Percentiles rank a stretch among this genome's conserved stretches.
Conservation (phyloP, 2,888 invertebrate species). For the Platycheirus rosarum region DNA sequence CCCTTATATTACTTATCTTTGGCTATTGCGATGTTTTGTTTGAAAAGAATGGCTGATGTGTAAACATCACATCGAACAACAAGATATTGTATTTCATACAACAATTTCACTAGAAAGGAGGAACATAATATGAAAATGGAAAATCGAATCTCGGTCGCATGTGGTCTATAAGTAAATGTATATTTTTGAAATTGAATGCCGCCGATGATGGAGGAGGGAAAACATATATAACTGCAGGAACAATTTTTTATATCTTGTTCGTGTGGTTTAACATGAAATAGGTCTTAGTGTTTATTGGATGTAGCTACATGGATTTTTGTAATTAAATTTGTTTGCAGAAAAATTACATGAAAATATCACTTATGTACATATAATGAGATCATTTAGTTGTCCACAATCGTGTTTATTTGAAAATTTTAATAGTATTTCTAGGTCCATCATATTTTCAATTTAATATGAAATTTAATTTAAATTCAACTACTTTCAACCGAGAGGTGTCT, state of each 20-base stretch:
- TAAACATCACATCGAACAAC: slow-evolving; percentile 64
- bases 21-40: slow-evolving; percentile 11
- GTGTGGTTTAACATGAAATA: slow-evolving; percentile 55
- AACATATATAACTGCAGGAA: slow-evolving; percentile 27
- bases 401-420: too few relatives aligned
- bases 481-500: too few relatives aligned
- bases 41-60: slow-evolving; percentile 64
- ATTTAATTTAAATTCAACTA: too few relatives aligned
- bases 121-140: slow-evolving; percentile 34
- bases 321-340: too few relatives aligned
- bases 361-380: too few relatives aligned
- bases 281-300: slow-evolving; percentile 39
- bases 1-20: neutral
- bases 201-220: slow-evolving; percentile 49
- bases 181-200: slow-evolving; percentile 16
- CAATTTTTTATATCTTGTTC: slow-evolving; percentile 47
- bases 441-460: too few relatives aligned
- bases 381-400: too few relatives aligned
- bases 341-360: too few relatives aligned
- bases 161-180: slow-evolving; percentile 6
- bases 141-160: slow-evolving; percentile 50
- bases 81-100: slow-evolving; percentile 69
- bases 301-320: neutral
- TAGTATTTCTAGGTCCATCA: too few relatives aligned
- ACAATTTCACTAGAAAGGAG: slow-evolving; percentile 22